Conservation (phyloP, 1,140 invertebrate genomes). For the Aphaenogaster ashmeadi region DNA sequence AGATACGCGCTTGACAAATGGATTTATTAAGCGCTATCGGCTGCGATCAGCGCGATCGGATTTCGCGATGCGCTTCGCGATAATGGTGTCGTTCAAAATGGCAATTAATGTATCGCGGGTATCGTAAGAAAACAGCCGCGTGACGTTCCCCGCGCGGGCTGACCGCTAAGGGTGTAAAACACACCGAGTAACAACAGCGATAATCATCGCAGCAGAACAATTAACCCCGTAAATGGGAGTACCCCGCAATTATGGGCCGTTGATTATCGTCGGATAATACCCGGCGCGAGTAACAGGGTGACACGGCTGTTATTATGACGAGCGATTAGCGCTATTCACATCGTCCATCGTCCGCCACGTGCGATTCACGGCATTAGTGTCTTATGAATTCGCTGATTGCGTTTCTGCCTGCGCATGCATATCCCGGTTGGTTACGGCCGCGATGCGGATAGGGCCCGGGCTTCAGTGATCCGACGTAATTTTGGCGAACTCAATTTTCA, state of each 20-base stretch:
- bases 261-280: conserved; percentile 75
- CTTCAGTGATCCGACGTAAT: not conserved
- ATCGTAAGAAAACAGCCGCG: conserved; percentile 56
- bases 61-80: conserved; percentile 41
- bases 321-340: conserved; percentile 66
- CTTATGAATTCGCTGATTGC: conserved; percentile 73
- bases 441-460: not conserved
- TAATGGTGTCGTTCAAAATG: conserved; percentile 35
- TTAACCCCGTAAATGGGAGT: conserved; percentile 69
- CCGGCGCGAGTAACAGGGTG: conserved; percentile 68
- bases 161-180: conserved; percentile 61
- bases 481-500: conserved; percentile 1
- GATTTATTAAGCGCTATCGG: conserved; percentile 41
- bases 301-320: conserved; percentile 74
- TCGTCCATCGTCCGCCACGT: conserved; percentile 53
- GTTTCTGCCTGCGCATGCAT: conserved; percentile 56
- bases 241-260: conserved; percentile 64
- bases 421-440: not conserved
- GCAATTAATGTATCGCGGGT: conserved; percentile 53
- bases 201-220: conserved; percentile 67
- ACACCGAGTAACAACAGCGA: conserved; percentile 44
- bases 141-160: conserved; percentile 23
- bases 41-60: conserved; percentile 18
- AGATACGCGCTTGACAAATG: not conserved
- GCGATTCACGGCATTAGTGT: conserved; percentile 59